Base-by-base conservation (phyloP, 2,888 invertebrate genomes). In the Druceiella hillmani region DNA sequence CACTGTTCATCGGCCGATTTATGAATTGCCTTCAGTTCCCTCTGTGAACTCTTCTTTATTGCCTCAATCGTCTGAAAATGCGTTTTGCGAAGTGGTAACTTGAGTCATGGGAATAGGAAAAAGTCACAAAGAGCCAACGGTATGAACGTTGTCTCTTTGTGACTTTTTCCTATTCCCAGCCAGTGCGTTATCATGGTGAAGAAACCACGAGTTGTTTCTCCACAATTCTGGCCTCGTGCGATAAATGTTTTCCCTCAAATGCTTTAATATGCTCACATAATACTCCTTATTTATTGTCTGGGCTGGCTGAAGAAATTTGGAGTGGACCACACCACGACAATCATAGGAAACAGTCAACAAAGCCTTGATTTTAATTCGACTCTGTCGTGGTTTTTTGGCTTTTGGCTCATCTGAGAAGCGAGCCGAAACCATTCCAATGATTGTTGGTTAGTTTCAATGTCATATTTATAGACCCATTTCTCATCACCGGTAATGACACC, bases 151-250 rank as follows among this genome's bases (percentile, higher is more conserved):
- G 22, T 20, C n/a, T 20, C n/a, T 20, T 6, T 7, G 6, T n/a
- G n/a, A 20, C 6, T 20, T 7, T 20, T 20, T 20, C 6, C 22
- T 6, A 7, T 7, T 20, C 6, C n/a, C 6, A 20, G 22, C 22
- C 22, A 9, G 22, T 20, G 22, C 22, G n/a, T 20, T 20, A 9
- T 20, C 22, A 20, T 7, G 22, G 22, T 20, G 22, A 20, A 20
- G 22, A 20, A 20, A 20, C 22, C 22, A 20, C 22, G n/a, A 20
- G 22, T 20, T 20, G 22, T 20, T n/a, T 20, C 22, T 20, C 22
- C 22, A 20, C 6, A 20, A 20, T 20, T 20, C n/a, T n/a, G 22
- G 22, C 22, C n/a, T 20, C 22, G 6, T 20, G 6, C 22, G 22
- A 20, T n/a, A 7, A 20, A 20, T n/a, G n/a, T 20, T 20, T n/a